phyloP scores from a whole-genome alignment of 2,113 vertebrate genomes.

The Ciconia stormi region DNA sequence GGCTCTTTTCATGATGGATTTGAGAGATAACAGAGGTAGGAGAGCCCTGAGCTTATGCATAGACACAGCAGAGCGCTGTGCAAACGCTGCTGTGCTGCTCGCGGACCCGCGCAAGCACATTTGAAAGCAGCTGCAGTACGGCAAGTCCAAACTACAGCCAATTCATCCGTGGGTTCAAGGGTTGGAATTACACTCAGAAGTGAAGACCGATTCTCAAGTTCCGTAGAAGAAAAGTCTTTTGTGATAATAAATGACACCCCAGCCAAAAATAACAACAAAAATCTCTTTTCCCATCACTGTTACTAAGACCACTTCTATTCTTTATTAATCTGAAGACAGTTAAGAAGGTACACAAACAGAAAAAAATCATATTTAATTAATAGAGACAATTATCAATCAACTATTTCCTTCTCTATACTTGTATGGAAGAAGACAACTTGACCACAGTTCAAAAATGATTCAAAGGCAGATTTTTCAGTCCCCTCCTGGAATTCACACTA shows the following conservation, averaged over 20 bases:
- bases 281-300: not conserved
- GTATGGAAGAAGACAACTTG: not conserved
- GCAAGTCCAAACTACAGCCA: not conserved
- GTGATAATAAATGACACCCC: not conserved
- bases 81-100: not conserved
- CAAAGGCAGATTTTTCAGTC: not conserved
- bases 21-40: not conserved
- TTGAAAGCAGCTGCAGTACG: not conserved
- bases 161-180: not conserved
- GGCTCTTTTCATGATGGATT: not conserved
- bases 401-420: not conserved
- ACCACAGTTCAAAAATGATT: not conserved
- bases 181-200: not conserved
- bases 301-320: not conserved
- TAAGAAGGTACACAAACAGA: not conserved
- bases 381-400: not conserved
- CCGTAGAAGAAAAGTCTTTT: not conserved
- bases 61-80: not conserved
- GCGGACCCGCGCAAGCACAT: not conserved
- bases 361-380: not conserved
- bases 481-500: not conserved
- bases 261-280: not conserved
- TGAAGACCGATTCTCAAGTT: not conserved
- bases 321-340: not conserved
- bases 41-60: not conserved